Conservation (phyloP, 2,888 invertebrate species). For the Anorthoa munda region DNA sequence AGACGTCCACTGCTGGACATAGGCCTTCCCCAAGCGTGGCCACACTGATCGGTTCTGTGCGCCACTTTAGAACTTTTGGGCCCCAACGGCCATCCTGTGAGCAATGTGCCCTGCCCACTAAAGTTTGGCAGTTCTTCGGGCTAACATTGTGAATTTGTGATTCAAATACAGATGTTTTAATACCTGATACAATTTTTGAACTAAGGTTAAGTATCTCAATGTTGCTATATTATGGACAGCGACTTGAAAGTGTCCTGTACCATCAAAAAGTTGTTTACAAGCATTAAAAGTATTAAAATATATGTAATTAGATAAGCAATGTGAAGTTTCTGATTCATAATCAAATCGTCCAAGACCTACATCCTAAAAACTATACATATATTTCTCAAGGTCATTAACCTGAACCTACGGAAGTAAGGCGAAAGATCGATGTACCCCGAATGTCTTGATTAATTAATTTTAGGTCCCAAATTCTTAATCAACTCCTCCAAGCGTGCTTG, state of each 20-base stretch:
- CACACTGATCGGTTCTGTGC: neutral
- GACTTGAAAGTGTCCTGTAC: neutral
- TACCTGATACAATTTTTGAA: neutral
- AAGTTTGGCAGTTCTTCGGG: too few species aligned
- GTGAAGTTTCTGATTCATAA: too few species aligned
- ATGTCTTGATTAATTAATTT: constrained; percentile 42
- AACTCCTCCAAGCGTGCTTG: constrained; percentile 39
- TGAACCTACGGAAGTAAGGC: constrained; percentile 4
- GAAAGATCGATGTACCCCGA: constrained; percentile 14
- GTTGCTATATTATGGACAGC: too few species aligned
- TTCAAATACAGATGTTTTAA: neutral
- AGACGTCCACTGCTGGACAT: too few species aligned
- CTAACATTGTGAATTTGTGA: too few species aligned
- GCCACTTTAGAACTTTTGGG: too few species aligned
- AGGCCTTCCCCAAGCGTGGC: neutral
- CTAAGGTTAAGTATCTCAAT: too few species aligned
- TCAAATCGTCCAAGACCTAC: neutral
- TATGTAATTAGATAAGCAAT: too few species aligned
- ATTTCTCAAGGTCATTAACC: neutral
- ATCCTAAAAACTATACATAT: neutral
- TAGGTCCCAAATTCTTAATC: constrained; percentile 47
- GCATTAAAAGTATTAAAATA: too few species aligned
- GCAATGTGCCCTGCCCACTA: too few species aligned
- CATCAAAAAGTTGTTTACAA: neutral
- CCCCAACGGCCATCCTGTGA: too few species aligned